Conservation (phyloP, 2,113 vertebrate genomes). For the Cranoglanis bouderius region DNA sequence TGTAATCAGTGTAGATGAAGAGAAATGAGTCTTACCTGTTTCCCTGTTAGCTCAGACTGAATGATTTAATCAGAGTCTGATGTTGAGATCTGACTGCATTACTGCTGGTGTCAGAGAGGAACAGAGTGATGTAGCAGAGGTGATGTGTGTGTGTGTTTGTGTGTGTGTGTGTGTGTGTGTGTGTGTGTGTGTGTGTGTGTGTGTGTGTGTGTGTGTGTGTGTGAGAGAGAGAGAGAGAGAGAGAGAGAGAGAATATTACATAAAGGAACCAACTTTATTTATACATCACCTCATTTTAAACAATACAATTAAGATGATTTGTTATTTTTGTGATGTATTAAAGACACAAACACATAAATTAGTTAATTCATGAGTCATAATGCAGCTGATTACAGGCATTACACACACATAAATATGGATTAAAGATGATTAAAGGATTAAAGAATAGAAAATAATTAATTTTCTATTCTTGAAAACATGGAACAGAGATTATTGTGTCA, state of each 20-base stretch:
- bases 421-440: too few species aligned
- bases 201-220: neutral
- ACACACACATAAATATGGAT: too few species aligned
- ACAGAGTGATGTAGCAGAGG: conserved; percentile 8
- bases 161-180: neutral
- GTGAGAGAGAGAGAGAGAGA: conserved; percentile 18
- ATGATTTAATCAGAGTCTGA: neutral
- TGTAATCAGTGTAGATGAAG: neutral
- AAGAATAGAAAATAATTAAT: too few species aligned
- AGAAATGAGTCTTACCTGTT: conserved; percentile 27
- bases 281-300: too few species aligned
- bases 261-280: too few species aligned
- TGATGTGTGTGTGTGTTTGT: conserved; percentile 5
- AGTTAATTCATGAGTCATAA: too few species aligned
- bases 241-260: neutral
- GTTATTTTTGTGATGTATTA: too few species aligned
- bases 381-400: too few species aligned
- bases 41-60: neutral
- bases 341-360: too few species aligned
- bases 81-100: neutral
- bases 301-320: too few species aligned
- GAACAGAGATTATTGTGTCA: neutral
- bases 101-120: neutral
- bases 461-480: neutral
- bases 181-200: conserved; percentile 4